phyloP scores from a whole-genome alignment of 2,797 vertebrate species.

The Sebastes vulpes region DNA sequence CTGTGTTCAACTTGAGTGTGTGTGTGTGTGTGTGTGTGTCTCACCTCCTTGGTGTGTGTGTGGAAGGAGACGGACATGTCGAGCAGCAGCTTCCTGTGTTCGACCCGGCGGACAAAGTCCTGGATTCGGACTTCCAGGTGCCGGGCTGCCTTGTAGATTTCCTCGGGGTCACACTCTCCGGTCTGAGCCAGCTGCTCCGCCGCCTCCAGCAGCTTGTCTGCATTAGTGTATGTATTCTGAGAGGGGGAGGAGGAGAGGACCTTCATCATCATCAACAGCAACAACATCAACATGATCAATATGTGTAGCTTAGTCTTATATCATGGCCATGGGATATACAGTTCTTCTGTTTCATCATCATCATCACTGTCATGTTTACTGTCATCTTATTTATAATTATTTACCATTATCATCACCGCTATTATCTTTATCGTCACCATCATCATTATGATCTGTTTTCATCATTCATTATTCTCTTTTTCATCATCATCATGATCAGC shows the following conservation, averaged over 20 bases:
- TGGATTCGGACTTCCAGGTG: conserved; percentile 98
- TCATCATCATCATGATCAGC: neutral
- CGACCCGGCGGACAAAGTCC: conserved; percentile 96
- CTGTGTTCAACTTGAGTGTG: neutral
- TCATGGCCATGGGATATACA: neutral
- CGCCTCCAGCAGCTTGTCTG: conserved; percentile 98
- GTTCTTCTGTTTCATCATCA: neutral
- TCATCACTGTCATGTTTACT: neutral
- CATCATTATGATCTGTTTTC: neutral
- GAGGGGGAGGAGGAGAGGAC: neutral
- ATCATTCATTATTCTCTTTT: neutral
- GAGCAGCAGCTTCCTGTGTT: conserved; percentile 96
- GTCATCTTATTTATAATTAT: neutral
- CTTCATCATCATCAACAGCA: neutral
- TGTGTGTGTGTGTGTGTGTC: neutral
- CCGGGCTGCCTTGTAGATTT: conserved; percentile 98
- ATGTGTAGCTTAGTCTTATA: neutral
- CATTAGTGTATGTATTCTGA: conserved; percentile 98
- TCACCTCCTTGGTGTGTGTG: conserved; percentile 93
- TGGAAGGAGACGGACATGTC: conserved; percentile 99
- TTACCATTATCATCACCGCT: neutral
- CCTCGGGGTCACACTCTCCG: conserved; percentile 97
- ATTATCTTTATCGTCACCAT: neutral
- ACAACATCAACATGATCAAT: neutral
- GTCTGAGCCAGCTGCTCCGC: conserved; percentile 98